These are phyloP conservation scores for Drosophila prolongata DNA, from an alignment of 2,888 invertebrate genomes.

Conservation along the genomic window DNA sequence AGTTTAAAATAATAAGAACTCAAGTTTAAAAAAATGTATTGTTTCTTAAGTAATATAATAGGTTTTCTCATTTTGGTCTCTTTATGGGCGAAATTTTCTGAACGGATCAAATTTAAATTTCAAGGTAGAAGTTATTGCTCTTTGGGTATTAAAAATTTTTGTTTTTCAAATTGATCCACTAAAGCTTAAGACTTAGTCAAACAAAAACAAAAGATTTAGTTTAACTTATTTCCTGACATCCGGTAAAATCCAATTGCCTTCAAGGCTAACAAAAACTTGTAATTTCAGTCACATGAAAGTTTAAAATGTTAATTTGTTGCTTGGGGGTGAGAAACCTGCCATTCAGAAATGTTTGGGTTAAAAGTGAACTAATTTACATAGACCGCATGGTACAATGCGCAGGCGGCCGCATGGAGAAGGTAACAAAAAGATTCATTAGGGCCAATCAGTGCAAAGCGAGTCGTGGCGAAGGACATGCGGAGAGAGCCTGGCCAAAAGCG, in stretches of 20 bases:
- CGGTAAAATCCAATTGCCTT: not conserved
- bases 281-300: slow-evolving; percentile 1
- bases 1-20: too few species aligned
- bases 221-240: not conserved
- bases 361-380: slow-evolving; percentile 77
- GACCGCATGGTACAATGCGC: slow-evolving; percentile 76
- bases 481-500: slow-evolving; percentile 28
- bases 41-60: too few species aligned
- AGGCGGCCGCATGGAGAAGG: slow-evolving; percentile 70
- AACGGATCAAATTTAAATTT: too few species aligned
- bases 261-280: not conserved
- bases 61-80: too few species aligned
- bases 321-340: slow-evolving; percentile 6
- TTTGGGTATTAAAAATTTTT: too few species aligned
- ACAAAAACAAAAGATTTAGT: not conserved
- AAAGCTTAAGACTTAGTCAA: not conserved
- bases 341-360: slow-evolving; percentile 58
- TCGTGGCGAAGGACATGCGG: slow-evolving; percentile 43
- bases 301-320: slow-evolving; percentile 17
- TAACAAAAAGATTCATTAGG: slow-evolving; percentile 77
- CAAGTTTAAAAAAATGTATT: too few species aligned
- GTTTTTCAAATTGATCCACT: too few species aligned
- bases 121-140: too few species aligned
- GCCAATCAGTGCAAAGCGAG: slow-evolving; percentile 76
- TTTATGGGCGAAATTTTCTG: too few species aligned